phyloP scores from a whole-genome alignment of 2,888 invertebrate species.

The Spodoptera exigua region DNA sequence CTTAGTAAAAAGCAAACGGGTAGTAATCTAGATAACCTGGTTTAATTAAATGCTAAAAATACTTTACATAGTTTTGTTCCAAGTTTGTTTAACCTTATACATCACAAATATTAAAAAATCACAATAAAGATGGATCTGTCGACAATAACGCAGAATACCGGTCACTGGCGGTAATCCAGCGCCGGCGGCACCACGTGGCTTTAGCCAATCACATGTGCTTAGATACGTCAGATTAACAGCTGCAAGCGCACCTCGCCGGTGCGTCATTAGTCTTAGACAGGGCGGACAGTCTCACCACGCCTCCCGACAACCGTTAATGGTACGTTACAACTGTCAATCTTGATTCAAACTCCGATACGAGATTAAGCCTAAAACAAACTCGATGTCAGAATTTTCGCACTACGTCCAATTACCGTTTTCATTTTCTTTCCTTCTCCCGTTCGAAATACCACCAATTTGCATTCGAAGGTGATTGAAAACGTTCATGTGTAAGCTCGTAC shows the following conservation, averaged over 20 bases:
- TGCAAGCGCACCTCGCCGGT: conserved; percentile 17
- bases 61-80: too few species aligned
- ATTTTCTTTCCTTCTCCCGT: conserved; percentile 2
- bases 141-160: not conserved
- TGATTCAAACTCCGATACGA: conserved; percentile 4
- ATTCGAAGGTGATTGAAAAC: conserved; percentile 9
- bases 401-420: conserved; percentile 7
- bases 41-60: too few species aligned
- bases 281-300: not conserved
- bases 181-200: conserved; percentile 2
- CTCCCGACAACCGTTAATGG: not conserved
- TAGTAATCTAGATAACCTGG: too few species aligned
- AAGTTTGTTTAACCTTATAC: too few species aligned
- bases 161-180: conserved; percentile 17
- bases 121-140: not conserved
- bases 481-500: conserved; percentile 5
- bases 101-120: not conserved
- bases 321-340: conserved; percentile 11
- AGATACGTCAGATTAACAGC: conserved; percentile 40
- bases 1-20: too few species aligned
- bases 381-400: not conserved
- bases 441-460: conserved; percentile 14
- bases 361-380: conserved; percentile 6
- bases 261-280: conserved; percentile 36
- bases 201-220: conserved; percentile 24